Base-by-base conservation (phyloP, 2,113 vertebrate species). In the Platysteira castanea region DNA sequence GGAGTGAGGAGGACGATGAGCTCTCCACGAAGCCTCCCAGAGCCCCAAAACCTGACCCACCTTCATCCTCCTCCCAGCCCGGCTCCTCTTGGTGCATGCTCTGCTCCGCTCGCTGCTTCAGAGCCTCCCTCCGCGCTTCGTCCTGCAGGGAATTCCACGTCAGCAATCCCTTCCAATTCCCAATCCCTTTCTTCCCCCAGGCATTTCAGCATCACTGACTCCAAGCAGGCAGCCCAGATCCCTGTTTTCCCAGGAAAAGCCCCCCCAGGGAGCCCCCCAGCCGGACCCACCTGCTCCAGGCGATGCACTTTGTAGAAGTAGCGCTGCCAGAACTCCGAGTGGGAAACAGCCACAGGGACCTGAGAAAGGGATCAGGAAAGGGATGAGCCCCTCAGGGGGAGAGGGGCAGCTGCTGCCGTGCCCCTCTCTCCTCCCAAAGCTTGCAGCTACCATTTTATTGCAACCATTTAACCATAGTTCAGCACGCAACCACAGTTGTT, bases 301-400 rank as follows among this genome's bases (percentile, higher is more conserved):
- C 99, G 98, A 97, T 99, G 98, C 78, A 99, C 97, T 98, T 98
- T 99, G 95, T 99, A 99, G 98, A 99, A 99, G 97, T 99, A 99
- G 27, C 99, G 98, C 94, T 99, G 99, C 99, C 99, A 99, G 95
- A 99, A 99, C 54, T 99, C 99, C 1, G 98, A 97, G 91, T 99
- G 99, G 79, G 99, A 98, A 83, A 99, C 99, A 19, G 99, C 99
- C 78, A 97, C 99, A 3, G 99, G 99, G 10, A 99, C 99, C 99
- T 99, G 96, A 27, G 14, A 31, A 44, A 44, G 16, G 6, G 10
- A 75, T 3, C 52, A 12, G 35, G 27, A 33, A 52, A 83, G 4
- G 27, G 2, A 5, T 2, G 33, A 84, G 61, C 42, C 70, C 39
- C 67, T 35, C 49, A 57, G 28, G 24, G 47, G 60, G 15, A 57